phyloP scores from a whole-genome alignment of 2,113 vertebrate species.

The Uria aalge region DNA sequence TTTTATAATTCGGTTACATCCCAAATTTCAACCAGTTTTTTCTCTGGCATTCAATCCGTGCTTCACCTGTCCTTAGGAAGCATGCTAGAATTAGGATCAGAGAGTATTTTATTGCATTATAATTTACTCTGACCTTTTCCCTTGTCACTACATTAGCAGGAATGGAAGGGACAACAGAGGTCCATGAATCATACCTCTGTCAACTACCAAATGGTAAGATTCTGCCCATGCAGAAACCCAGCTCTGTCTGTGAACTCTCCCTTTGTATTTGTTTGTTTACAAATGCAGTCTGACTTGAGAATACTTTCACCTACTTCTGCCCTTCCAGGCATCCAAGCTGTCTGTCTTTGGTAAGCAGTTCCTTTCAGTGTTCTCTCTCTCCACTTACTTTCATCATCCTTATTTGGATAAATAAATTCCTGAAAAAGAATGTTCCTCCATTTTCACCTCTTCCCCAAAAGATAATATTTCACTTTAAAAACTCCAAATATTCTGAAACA shows the following conservation, averaged over 20 bases:
- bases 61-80: neutral
- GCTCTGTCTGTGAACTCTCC: neutral
- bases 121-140: neutral
- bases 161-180: neutral
- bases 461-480: neutral
- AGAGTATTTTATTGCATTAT: neutral
- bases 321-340: neutral
- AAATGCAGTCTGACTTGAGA: neutral
- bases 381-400: neutral
- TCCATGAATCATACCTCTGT: neutral
- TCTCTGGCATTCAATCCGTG: neutral
- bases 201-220: neutral
- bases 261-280: neutral
- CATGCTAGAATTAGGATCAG: neutral
- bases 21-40: neutral
- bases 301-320: neutral
- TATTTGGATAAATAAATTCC: neutral
- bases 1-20: neutral
- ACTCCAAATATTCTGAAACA: neutral
- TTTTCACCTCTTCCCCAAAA: neutral
- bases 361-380: neutral
- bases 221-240: neutral
- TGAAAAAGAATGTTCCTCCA: neutral
- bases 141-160: neutral
- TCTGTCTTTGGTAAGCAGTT: neutral